phyloP scores from a whole-genome alignment of 2,888 invertebrate genomes.

The Sphaerophoria taeniata region DNA sequence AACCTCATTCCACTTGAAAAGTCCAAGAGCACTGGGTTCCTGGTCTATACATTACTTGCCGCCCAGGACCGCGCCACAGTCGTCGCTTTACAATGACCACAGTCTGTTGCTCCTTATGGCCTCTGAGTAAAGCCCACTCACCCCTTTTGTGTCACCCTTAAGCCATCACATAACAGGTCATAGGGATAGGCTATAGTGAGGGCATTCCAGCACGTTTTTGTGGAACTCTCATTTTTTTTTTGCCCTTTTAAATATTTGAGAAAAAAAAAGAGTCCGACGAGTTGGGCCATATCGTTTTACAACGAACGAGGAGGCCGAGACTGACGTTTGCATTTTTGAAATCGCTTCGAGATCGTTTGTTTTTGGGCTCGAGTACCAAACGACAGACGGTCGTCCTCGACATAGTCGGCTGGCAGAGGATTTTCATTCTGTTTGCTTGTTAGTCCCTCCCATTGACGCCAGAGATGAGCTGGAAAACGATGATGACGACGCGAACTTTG shows the following conservation, averaged over 20 bases:
- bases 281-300: slow-evolving; percentile 65
- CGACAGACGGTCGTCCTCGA: slow-evolving; percentile 14
- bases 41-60: neutral
- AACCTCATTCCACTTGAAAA: slow-evolving; percentile 15
- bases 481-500: slow-evolving; percentile 39
- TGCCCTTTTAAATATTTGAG: neutral
- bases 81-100: slow-evolving; percentile 56
- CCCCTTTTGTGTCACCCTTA: neutral
- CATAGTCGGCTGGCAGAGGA: slow-evolving; percentile 22
- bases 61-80: neutral
- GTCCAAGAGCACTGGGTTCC: neutral
- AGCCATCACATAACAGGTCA: slow-evolving; percentile 10
- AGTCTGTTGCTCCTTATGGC: slow-evolving; percentile 62
- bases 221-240: neutral
- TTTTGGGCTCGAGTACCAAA: slow-evolving; percentile 1
- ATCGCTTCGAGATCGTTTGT: slow-evolving; percentile 57
- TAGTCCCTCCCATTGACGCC: slow-evolving; percentile 49
- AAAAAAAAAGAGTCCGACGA: neutral
- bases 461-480: slow-evolving; percentile 42
- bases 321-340: slow-evolving; percentile 72
- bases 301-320: slow-evolving; percentile 49
- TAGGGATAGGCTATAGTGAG: slow-evolving; percentile 39
- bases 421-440: slow-evolving; percentile 40
- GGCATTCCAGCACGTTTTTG: slow-evolving; percentile 61
- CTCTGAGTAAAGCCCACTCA: slow-evolving; percentile 9